Conservation (phyloP, 2,113 vertebrate genomes). For the Zeus faber region DNA sequence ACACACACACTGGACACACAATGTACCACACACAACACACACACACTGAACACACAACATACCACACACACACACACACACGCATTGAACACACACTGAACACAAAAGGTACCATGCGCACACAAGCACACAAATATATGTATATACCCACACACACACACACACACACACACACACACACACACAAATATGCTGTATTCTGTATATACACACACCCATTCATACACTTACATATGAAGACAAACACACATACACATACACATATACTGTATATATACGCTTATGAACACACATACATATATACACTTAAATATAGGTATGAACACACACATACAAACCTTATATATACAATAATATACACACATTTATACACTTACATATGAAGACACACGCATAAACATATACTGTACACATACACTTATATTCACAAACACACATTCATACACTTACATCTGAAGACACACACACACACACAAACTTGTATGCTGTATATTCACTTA, state of each 20-base stretch:
- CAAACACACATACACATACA: conserved; percentile 9
- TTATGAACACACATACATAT: conserved; percentile 26
- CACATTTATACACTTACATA: not conserved
- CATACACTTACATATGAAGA: not conserved
- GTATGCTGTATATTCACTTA: not conserved
- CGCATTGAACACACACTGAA: not conserved
- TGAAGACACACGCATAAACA: not conserved
- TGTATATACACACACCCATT: not conserved
- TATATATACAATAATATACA: not conserved
- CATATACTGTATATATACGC: too few relatives aligned
- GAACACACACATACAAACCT: not conserved
- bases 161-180: not conserved
- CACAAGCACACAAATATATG: not conserved
- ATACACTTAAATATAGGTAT: not conserved
- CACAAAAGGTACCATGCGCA: not conserved
- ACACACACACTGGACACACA: conserved; percentile 39
- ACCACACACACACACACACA: conserved; percentile 2
- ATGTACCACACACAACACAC: conserved; percentile 50
- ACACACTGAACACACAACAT: conserved; percentile 2
- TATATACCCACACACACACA: not conserved
- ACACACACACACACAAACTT: not conserved
- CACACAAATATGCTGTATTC: too few relatives aligned
- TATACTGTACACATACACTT: not conserved
- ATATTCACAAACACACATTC: not conserved
- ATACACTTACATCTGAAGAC: not conserved